Percentiles rank a stretch among this genome's conserved stretches.
Conservation (phyloP, 2,113 vertebrate genomes). For the Chloroceryle aenea region DNA sequence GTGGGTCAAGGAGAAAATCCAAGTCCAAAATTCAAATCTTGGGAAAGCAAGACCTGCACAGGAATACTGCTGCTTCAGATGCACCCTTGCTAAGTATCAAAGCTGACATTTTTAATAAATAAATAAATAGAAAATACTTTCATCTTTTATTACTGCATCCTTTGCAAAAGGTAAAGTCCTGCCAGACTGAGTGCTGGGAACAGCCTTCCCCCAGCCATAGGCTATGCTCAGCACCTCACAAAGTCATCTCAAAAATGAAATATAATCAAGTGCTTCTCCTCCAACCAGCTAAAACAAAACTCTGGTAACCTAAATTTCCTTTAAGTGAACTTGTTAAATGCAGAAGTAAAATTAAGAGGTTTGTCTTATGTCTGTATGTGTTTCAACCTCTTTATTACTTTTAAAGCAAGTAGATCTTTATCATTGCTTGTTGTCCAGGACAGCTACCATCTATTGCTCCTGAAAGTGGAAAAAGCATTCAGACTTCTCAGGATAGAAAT, state of each 20-base stretch:
- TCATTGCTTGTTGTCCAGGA: background rate
- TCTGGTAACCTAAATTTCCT: background rate
- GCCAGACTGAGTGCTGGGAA: background rate
- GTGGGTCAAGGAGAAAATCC: background rate
- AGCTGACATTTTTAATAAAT: background rate
- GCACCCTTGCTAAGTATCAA: background rate
- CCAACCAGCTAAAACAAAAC: background rate
- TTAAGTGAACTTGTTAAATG: background rate
- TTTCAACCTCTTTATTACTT: background rate
- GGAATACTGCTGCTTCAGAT: background rate
- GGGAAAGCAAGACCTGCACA: background rate
- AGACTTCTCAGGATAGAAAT: background rate
- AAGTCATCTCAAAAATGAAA: background rate
- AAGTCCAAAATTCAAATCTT: background rate
- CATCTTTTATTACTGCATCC: background rate
- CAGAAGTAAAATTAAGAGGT: background rate
- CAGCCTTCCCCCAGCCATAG: rapidly evolving
- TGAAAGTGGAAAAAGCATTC: background rate
- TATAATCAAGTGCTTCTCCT: background rate
- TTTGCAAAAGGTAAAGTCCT: background rate
- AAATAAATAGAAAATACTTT: background rate
- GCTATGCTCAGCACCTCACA: background rate
- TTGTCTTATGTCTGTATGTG: background rate
- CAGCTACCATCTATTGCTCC: background rate
- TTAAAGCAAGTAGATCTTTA: background rate